Evolutionary conservation across 1,140 invertebrate genomes (phyloP).

Genomic region (Drosophila pachea): DNA sequence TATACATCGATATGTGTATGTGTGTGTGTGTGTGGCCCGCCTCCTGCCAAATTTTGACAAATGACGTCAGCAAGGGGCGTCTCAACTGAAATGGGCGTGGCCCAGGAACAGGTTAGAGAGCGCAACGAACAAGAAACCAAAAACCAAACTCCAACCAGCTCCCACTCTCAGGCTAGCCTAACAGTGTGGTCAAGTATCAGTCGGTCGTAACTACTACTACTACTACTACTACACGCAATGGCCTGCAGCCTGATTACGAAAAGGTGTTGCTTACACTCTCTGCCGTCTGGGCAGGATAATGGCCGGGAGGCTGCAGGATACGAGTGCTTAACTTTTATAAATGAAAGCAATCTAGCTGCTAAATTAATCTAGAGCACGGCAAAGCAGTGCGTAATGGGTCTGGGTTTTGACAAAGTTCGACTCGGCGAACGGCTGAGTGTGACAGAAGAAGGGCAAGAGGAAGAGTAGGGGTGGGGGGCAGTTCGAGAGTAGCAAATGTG

Average conservation of each 20-base stretch:
- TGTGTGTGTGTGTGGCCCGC: neutral
- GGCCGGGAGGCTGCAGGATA: neutral
- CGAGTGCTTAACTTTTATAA: conserved; percentile 1
- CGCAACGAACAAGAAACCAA: conserved; percentile 6
- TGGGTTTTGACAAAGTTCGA: conserved; percentile 5
- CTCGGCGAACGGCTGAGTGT: neutral
- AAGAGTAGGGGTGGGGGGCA: too few species aligned
- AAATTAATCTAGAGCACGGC: neutral
- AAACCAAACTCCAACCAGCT: neutral
- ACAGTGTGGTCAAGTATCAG: conserved; percentile 6
- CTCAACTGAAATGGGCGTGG: conserved; percentile 39
- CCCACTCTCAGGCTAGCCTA: neutral
- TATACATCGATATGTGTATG: neutral
- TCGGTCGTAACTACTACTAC: too few species aligned
- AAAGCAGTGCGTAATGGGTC: neutral
- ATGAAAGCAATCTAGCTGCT: neutral
- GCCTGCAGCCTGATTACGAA: conserved; percentile 29
- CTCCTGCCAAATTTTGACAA: conserved; percentile 56
- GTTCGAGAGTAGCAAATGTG: too few species aligned
- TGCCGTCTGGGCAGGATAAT: neutral
- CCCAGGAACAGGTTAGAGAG: conserved; percentile 17
- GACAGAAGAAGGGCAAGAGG: neutral
- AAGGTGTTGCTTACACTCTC: conserved; percentile 28
- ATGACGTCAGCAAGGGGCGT: conserved; percentile 66
- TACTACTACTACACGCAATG: conserved; percentile 10